Base-by-base conservation (phyloP, 2,113 vertebrate species). In the Cathartes aura region DNA sequence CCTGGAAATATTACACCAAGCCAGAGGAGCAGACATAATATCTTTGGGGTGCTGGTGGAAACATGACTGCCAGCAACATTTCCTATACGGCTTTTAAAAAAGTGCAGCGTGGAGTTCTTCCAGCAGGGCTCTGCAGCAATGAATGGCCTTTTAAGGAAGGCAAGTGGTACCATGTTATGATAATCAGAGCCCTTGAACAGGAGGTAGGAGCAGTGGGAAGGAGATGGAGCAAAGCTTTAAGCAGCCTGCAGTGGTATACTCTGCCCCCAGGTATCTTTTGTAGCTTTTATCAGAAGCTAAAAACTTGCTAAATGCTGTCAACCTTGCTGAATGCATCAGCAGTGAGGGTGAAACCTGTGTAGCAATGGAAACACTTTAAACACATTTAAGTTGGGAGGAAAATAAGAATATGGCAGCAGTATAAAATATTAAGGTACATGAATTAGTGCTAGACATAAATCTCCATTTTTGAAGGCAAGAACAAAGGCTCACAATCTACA, bases 221-320 rank as follows among this genome's bases (percentile, higher is more conserved):
- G 50, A 74, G 59, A 87, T 0, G 1, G 11, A 92, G 50, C 36
- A 95, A 87, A 91, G 42, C 53, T 88, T 82, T 72, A 60, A 32
- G 36, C 43, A 70, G 27, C 48, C 43, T 0, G 0, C 12, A 32
- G 40, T 52, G 34, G 10, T 47, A 24, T 11, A 16, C 15, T 30
- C 34, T 90, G 34, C 15, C 60, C 42, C 18, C 36, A 48, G 48
- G 24, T 93, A 43, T 26, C 58, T 82, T 88, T 23, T 64, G 52
- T 32, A 80, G 23, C 19, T 68, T 63, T 53, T 56, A 2, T 48
- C 30, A 76, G 62, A 83, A 92, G 26, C 4, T 36, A 17, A 83
- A 71, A 45, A 24, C 6, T 72, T 63, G 15, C 11, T 66, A 73
- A 78, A n/a, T 1, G 6, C 34, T 55, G 16, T 64, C 58, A 84